Conservation (phyloP, 2,113 vertebrate species). For the Sebastes fasciatus region DNA sequence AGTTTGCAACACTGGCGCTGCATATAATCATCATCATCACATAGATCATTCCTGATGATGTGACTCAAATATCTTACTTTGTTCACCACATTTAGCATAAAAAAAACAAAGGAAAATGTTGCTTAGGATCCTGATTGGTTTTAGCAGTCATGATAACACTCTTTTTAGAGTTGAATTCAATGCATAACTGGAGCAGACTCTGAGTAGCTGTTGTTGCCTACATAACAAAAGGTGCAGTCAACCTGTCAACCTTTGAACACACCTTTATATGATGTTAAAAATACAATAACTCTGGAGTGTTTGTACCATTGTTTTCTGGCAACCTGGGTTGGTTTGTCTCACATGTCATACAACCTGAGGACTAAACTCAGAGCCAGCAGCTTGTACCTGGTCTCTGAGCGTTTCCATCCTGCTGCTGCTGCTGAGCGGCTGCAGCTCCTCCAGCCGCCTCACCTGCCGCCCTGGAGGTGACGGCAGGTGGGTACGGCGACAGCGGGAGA, state of each 20-base stretch:
- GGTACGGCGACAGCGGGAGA: constrained; percentile 58
- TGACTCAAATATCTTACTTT: background rate
- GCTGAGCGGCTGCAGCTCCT: constrained; percentile 50
- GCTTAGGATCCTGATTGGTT: no score
- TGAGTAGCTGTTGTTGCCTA: no score
- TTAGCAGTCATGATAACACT: background rate
- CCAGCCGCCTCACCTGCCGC: constrained; percentile 48
- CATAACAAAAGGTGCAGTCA: background rate
- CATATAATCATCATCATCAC: no score
- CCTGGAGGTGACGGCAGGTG: constrained; percentile 27
- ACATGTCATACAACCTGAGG: background rate
- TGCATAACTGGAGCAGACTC: no score
- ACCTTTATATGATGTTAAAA: background rate
- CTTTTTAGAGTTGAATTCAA: background rate
- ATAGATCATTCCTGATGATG: background rate
- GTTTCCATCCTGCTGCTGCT: constrained; percentile 76
- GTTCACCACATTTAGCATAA: no score
- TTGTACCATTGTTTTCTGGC: background rate
- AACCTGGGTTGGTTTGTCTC: background rate
- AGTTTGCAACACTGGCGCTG: no score
- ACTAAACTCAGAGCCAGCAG: background rate
- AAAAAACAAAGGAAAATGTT: background rate
- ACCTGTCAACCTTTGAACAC: background rate
- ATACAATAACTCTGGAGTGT: background rate
- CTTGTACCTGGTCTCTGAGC: constrained; percentile 74